Percentiles rank a stretch among this genome's conserved stretches.
These are phyloP conservation scores for Carettochelys insculpta DNA, from an alignment of 2,113 vertebrate species.

Conservation along the genomic window DNA sequence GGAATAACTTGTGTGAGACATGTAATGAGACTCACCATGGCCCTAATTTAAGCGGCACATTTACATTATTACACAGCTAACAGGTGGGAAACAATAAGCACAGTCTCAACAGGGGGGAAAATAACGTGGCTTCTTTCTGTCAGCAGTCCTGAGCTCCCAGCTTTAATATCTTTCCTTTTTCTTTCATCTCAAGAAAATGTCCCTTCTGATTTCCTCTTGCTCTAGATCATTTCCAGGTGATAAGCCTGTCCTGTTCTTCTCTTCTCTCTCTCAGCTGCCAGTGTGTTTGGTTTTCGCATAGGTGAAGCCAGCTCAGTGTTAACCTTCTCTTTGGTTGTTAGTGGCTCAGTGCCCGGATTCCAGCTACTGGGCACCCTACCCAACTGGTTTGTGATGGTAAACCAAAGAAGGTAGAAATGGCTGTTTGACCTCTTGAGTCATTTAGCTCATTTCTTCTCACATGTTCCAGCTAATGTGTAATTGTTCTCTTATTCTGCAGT, in stretches of 20 bases:
- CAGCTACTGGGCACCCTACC: background rate
- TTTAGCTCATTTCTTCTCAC: background rate
- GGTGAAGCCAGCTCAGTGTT: background rate
- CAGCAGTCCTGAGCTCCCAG: background rate
- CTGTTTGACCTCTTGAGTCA: background rate
- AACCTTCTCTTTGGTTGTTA: background rate
- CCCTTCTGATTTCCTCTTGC: background rate
- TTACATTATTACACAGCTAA: background rate
- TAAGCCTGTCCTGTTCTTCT: background rate
- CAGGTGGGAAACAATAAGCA: background rate
- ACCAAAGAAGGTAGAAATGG: background rate
- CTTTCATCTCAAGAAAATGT: background rate
- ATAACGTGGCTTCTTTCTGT: background rate
- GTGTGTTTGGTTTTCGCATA: background rate
- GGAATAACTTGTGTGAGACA: background rate
- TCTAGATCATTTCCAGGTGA: background rate
- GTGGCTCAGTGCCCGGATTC: background rate
- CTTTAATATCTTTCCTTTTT: background rate
- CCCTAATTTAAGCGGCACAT: background rate
- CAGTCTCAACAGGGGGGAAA: background rate
- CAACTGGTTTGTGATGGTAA: background rate
- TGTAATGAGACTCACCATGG: background rate
- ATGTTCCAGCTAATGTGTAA: background rate
- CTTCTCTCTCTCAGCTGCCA: background rate
- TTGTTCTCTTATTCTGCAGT: background rate